Percentiles rank a stretch among this genome's conserved stretches.
These are phyloP conservation scores for Trichonephila clavipes DNA, from an alignment of 1,140 invertebrate genomes.

Conservation along the genomic window DNA sequence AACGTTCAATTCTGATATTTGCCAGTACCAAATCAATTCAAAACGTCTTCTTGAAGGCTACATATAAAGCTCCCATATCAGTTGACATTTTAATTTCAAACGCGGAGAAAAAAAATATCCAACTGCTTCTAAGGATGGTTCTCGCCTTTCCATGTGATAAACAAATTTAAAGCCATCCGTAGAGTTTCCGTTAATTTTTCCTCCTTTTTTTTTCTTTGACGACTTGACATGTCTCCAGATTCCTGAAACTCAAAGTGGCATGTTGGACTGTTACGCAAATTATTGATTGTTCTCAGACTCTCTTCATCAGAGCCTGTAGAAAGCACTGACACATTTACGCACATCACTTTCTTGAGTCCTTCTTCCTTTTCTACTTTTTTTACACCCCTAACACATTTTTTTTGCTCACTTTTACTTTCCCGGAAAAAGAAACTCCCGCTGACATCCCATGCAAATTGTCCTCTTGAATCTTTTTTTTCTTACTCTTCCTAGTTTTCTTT, in stretches of 20 bases:
- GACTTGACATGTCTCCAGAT: conserved; percentile 38
- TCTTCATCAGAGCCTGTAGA: conserved; percentile 35
- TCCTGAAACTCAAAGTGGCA: not conserved
- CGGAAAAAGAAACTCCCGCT: conserved; percentile 48
- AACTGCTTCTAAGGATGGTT: not conserved
- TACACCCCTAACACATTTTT: not conserved
- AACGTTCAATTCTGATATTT: not conserved
- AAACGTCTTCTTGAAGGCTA: not conserved
- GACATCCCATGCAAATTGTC: conserved; percentile 57
- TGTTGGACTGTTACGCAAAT: conserved; percentile 56
- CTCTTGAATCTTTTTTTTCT: not conserved
- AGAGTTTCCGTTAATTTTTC: conserved; percentile 46
- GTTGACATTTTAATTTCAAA: conserved; percentile 35
- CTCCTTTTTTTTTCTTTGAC: not conserved
- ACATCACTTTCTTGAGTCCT: conserved; percentile 40
- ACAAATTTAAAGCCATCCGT: conserved; percentile 32
- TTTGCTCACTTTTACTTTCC: not conserved
- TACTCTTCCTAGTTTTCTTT: not conserved
- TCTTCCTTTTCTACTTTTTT: not conserved
- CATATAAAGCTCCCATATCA: conserved; percentile 6
- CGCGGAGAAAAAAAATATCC: too few relatives aligned
- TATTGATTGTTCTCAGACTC: conserved; percentile 48
- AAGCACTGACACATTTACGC: conserved; percentile 49
- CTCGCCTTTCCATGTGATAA: not conserved
- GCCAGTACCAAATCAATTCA: conserved; percentile 11